Evolutionary conservation across 2,888 invertebrate genomes (phyloP), one percentile per base, ranked within the genome.

Genomic region (Drosophila monieri): DNA sequence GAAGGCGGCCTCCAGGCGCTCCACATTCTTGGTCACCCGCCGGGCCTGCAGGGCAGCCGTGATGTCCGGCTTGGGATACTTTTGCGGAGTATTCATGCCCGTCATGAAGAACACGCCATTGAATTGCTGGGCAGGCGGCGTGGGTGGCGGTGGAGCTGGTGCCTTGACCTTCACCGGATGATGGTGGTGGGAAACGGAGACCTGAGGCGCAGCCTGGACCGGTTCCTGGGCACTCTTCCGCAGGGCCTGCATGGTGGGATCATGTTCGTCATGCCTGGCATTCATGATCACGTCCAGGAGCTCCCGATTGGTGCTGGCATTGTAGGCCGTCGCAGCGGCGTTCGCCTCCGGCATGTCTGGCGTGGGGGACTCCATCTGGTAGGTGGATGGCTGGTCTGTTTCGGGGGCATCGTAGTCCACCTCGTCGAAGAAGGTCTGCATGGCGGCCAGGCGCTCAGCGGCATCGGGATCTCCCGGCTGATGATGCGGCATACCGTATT

Each of bases 1-100:
- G 30, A 90, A 90, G 18, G 88, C 90, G 6, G 91, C 90, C 67
- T 96, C 96, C 43, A 96, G 95, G 61, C 96, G 93, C 76, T 97
- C 96, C 49, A 96, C 91, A 75, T 96, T 96, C 91, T 96, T 96
- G 0, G 96, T 94, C 44, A 94, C 89, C 53, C 94, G 93, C 55
- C 93, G 93, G 1, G 94, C 93, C 88, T 94, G 94, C 51, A 94
- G 92, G 27, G 94, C 92, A 47, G 92, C 94, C 6, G 91, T 89
- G 41, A 92, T 81, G 77, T 92, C 92, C 0, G 92, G 92, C 61
- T 91, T 91, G 1, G 92, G 91, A 66, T 92, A 92, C 67, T 89
- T 91, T 54, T 91, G 91, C 0, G 92, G 85, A 1, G 92, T 92
- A 66, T 92, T 91, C 83, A 93, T 93, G 81, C 94, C 94, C 10